Conservation (phyloP, 1,140 invertebrate genomes). For the Eupristina koningsbergeri region DNA sequence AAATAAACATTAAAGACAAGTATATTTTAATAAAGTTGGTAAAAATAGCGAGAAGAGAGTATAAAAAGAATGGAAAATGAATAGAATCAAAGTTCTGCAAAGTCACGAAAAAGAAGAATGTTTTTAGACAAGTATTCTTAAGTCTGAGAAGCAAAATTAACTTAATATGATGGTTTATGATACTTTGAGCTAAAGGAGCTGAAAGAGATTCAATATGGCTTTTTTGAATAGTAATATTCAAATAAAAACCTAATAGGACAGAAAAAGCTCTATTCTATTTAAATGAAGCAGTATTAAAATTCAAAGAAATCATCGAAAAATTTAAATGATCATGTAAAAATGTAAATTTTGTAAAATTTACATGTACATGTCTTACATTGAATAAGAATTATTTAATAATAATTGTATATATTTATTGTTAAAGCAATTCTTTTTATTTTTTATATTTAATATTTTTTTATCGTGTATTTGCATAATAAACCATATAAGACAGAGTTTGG, state of each 20-base stretch:
- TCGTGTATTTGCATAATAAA: too few species aligned
- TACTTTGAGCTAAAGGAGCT: background rate
- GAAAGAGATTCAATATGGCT: constrained; percentile 6
- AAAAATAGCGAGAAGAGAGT: constrained; percentile 5
- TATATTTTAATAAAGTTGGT: background rate
- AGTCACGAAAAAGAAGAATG: constrained; percentile 12
- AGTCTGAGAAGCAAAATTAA: constrained; percentile 13
- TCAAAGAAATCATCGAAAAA: background rate
- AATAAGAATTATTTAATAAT: too few species aligned
- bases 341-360: too few species aligned
- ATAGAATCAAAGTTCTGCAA: constrained; percentile 37
- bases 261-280: background rate
- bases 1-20: too few species aligned
- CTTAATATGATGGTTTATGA: background rate
- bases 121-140: constrained; percentile 24
- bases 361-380: too few species aligned
- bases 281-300: background rate
- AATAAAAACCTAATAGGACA: constrained; percentile 27
- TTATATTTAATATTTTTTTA: too few species aligned
- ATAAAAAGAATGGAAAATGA: background rate
- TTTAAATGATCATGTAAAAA: too few species aligned
- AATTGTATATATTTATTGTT: too few species aligned
- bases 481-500: too few species aligned
- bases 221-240: background rate
- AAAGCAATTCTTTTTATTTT: too few species aligned